Conservation (phyloP, 2,888 invertebrate species). For the Caenorhabditis becei region DNA sequence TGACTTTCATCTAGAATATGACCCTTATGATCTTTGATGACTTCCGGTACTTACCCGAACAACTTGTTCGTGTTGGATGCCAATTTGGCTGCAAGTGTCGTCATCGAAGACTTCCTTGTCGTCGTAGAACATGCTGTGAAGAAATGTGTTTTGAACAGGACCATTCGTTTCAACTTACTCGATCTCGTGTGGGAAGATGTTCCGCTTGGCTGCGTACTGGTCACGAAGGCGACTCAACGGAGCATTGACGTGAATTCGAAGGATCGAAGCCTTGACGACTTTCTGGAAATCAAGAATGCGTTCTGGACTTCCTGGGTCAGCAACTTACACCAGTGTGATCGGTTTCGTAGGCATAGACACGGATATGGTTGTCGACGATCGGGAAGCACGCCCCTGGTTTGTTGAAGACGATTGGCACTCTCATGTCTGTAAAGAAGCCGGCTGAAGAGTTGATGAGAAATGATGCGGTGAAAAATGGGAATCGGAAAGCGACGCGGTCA, state of each 20-base stretch:
- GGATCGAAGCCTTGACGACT: conserved; percentile 16
- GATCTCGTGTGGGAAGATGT: conserved; percentile 46
- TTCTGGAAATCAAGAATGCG: conserved; percentile 11
- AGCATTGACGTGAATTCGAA: conserved; percentile 18
- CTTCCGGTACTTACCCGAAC: conserved; percentile 14
- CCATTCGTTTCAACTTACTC: conserved; percentile 23
- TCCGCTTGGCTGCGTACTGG: conserved; percentile 28
- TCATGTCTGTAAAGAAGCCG: conserved; percentile 29
- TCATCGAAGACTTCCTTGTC: conserved; percentile 44
- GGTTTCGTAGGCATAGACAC: conserved; percentile 43
- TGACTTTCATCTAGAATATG: conserved; percentile 35
- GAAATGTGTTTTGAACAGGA: not conserved
- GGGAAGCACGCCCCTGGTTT: conserved; percentile 34
- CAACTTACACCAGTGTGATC: conserved; percentile 26
- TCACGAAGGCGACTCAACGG: conserved; percentile 31
- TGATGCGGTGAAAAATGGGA: not conserved
- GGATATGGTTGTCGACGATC: conserved; percentile 20
- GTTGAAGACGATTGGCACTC: conserved; percentile 6
- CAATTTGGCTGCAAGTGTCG: conserved; percentile 38
- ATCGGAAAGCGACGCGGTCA: not conserved
- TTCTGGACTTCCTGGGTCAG: not conserved
- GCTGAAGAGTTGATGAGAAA: not conserved
- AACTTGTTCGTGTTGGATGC: conserved; percentile 45
- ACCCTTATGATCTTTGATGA: not conserved
- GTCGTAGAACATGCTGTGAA: conserved; percentile 49